These are phyloP conservation scores for Sardinella longiceps DNA, from an alignment of 2,797 vertebrate species.

Conservation along the genomic window DNA sequence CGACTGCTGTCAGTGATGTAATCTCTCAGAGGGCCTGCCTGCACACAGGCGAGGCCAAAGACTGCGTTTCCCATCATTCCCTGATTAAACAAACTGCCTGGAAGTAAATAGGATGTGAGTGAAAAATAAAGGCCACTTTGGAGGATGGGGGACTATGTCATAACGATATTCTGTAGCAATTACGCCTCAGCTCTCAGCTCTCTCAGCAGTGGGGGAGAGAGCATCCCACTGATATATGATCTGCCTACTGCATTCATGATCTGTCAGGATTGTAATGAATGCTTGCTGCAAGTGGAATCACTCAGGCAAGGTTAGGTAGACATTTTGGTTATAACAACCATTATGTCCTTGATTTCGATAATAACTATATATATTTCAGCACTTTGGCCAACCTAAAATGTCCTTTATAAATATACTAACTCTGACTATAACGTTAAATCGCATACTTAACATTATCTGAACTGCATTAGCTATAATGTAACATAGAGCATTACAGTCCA, in stretches of 20 bases:
- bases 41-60: background rate
- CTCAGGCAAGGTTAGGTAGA: background rate
- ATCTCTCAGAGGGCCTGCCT: background rate
- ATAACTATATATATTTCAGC: too few species aligned
- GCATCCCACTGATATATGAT: background rate
- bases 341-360: background rate
- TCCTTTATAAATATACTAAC: too few species aligned
- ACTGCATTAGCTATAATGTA: too few species aligned
- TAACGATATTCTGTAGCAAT: background rate
- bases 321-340: background rate
- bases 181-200: background rate
- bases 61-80: slow-evolving; percentile 5
- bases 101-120: background rate
- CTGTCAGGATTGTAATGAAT: background rate
- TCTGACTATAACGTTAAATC: too few species aligned
- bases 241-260: background rate
- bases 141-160: background rate
- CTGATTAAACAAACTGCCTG: background rate
- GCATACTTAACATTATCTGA: too few species aligned
- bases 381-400: too few species aligned
- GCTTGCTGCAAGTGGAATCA: background rate
- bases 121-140: background rate
- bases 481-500: background rate
- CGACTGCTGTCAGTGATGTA: background rate
- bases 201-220: background rate